Evolutionary conservation across 2,797 vertebrate genomes (phyloP), one percentile per base, ranked within the genome.

Genomic region (Petrocephalus schoutedeni): DNA sequence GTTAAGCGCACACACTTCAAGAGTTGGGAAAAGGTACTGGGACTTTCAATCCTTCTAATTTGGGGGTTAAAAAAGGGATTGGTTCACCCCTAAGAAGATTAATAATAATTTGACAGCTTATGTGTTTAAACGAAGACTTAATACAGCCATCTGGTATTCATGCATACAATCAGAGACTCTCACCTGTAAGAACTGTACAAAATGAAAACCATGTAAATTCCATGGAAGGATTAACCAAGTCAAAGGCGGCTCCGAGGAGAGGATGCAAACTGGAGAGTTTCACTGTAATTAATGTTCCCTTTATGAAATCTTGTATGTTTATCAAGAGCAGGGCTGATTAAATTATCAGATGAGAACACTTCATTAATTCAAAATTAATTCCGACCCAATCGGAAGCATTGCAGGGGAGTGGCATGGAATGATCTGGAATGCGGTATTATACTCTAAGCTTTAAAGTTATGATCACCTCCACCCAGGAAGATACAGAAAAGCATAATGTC

Each of bases 41-140:
- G 56, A 58, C 32, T 92, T 89, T 74, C 80, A 4, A 85, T 90
- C 57, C 21, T 87, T 91, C 88, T 90, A 91, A 93, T 94, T 92
- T 92, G 87, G 83, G 85, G 67, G 91, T 91, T 93, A 91, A 92
- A 89, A 90, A 87, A 51, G 84, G 93, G 93, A 94, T 95, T 94
- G 92, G 80, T 87, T 88, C 89, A 89, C 89, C 88, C 88, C 88
- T 90, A 89, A 92, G 91, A 87, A 91, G 93, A 95, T 95, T 95
- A 93, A 94, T 93, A 93, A 92, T 93, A 92, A 92, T 92, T 93
- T 92, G 64, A 87, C 90, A 90, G 90, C 89, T 92, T 92, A 91
- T 87, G 91, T 92, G 92, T 92, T 92, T 91, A 91, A 92, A 92
- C 87, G 89, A 88, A 89, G 88, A 90, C 90, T 92, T 91, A 93